These are phyloP conservation scores for silkworm (Bombyx mori) DNA, from an alignment of 1,140 invertebrate species.

Conservation along the genomic window ASM3026992v2 NC_085121.1:7020501-7021000, in stretches of 20 bases:
- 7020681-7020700: conserved; percentile 25
- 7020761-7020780: not conserved
- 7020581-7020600: conserved; percentile 33
- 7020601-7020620: conserved; percentile 34
- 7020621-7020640: conserved; percentile 31
- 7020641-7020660: conserved; percentile 9
- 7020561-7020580: conserved; percentile 54
- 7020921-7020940: too few relatives aligned
- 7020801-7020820: not conserved
- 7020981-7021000: conserved; percentile 1
- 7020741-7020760: conserved; percentile 33
- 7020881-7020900: too few relatives aligned
- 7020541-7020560: conserved; percentile 54
- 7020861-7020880: too few relatives aligned
- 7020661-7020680: conserved; percentile 32
- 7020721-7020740: conserved; percentile 38
- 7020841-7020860: too few relatives aligned
- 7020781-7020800: not conserved
- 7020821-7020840: not conserved
- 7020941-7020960: too few relatives aligned
- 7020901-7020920: too few relatives aligned
- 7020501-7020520: conserved; percentile 40
- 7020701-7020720: conserved; percentile 27
- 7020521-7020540: conserved; percentile 53
- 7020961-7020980: not conserved